phyloP scores from a whole-genome alignment of 2,888 invertebrate genomes.

The Cecidostiba fungosa region DNA sequence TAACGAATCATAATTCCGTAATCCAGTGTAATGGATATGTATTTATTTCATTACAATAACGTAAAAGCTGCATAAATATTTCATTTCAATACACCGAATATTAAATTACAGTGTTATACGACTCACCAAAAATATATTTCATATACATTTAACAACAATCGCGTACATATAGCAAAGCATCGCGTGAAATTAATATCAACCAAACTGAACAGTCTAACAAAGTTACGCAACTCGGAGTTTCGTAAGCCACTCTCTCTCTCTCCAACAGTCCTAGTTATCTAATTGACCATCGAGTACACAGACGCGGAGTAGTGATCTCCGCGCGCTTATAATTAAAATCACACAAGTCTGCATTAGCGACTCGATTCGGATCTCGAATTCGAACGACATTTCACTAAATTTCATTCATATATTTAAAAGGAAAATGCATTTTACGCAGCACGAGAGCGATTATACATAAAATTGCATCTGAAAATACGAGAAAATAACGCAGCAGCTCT shows the following conservation, averaged over 20 bases:
- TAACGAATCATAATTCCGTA: no score
- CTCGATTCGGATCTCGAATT: neutral
- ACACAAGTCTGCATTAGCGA: neutral
- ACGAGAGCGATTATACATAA: neutral
- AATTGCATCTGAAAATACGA: neutral
- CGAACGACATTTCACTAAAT: neutral
- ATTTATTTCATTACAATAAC: no score
- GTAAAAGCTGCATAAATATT: neutral
- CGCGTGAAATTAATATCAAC: conserved; percentile 5
- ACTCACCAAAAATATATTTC: no score
- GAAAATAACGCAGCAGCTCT: neutral
- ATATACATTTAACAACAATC: neutral
- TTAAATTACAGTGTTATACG: no score
- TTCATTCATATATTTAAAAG: neutral
- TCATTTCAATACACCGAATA: neutral
- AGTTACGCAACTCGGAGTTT: conserved; percentile 29
- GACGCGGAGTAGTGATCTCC: neutral
- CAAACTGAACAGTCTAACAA: conserved; percentile 21
- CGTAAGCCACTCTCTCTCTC: conserved; percentile 13
- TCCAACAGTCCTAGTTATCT: conserved; percentile 26
- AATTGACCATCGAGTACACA: conserved; percentile 27
- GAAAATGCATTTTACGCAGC: no score
- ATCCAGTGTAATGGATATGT: no score
- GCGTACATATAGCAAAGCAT: neutral
- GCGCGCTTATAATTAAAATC: neutral